phyloP scores from a whole-genome alignment of 2,113 vertebrate genomes.

The Hippopotamus amphibius region DNA sequence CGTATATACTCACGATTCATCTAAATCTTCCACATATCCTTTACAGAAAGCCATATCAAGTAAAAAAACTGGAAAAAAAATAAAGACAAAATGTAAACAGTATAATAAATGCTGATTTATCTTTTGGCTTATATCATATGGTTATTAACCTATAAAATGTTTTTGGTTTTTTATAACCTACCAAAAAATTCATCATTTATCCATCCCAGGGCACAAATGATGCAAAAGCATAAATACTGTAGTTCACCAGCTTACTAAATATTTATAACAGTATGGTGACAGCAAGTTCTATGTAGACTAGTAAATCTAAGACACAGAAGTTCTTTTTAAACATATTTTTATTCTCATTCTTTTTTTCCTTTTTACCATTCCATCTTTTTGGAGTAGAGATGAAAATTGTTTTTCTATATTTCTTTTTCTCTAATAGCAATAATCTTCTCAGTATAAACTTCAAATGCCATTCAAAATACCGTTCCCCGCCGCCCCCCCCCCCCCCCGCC shows the following conservation, averaged over 20 bases:
- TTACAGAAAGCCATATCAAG: slow-evolving; percentile 84
- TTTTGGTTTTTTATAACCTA: not conserved
- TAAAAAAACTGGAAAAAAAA: slow-evolving; percentile 83
- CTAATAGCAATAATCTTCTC: not conserved
- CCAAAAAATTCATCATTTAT: not conserved
- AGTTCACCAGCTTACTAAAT: not conserved
- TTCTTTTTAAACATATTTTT: not conserved
- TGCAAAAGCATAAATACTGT: not conserved
- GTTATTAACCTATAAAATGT: not conserved
- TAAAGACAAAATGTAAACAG: not conserved
- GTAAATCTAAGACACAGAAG: not conserved
- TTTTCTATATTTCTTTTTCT: not conserved
- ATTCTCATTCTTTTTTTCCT: not conserved
- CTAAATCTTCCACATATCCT: slow-evolving; percentile 94
- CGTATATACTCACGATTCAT: slow-evolving; percentile 94
- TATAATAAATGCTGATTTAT: not conserved
- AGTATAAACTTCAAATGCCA: not conserved
- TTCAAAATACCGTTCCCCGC: not conserved
- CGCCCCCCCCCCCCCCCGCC: too few relatives aligned
- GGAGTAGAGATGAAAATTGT: not conserved
- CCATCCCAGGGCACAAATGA: not conserved
- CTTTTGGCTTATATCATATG: not conserved
- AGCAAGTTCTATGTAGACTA: accelerated
- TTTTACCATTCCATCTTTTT: not conserved
- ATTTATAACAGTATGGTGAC: not conserved